Conservation (phyloP, 2,113 vertebrate genomes). For the Cryptomyrus ogoouensis region DNA sequence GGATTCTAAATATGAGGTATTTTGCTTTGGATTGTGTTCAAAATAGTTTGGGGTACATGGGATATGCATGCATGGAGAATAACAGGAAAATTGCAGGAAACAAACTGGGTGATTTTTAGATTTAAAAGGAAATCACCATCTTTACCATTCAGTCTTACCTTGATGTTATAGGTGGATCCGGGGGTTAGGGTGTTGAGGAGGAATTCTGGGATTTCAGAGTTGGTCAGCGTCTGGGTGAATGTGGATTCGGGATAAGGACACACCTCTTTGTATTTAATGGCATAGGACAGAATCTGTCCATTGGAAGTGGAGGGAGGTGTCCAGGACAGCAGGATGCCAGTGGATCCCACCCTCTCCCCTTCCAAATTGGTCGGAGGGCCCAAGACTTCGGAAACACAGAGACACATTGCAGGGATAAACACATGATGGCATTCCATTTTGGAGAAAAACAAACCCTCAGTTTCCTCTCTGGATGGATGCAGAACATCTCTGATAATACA, state of each 20-base stretch:
- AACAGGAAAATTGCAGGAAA: not conserved
- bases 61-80: not conserved
- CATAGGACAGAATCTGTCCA: conserved; percentile 70
- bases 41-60: not conserved
- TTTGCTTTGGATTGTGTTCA: not conserved
- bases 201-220: conserved; percentile 73
- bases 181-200: conserved; percentile 83
- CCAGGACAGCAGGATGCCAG: conserved; percentile 89
- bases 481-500: not conserved
- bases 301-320: conserved; percentile 59
- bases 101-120: not conserved
- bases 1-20: not conserved
- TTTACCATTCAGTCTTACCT: conserved; percentile 58
- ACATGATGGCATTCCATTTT: not conserved
- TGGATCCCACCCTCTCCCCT: conserved; percentile 87
- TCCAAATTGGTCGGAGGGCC: conserved; percentile 68
- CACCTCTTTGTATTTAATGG: conserved; percentile 87
- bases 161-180: conserved; percentile 88
- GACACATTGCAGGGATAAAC: not conserved
- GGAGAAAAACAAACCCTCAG: too few species aligned
- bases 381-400: conserved; percentile 57
- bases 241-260: conserved; percentile 79
- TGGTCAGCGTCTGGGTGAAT: conserved; percentile 71
- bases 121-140: not conserved
- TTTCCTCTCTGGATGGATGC: not conserved